phyloP scores from a whole-genome alignment of 2,113 vertebrate genomes.

The Cyprinus carpio region DNA sequence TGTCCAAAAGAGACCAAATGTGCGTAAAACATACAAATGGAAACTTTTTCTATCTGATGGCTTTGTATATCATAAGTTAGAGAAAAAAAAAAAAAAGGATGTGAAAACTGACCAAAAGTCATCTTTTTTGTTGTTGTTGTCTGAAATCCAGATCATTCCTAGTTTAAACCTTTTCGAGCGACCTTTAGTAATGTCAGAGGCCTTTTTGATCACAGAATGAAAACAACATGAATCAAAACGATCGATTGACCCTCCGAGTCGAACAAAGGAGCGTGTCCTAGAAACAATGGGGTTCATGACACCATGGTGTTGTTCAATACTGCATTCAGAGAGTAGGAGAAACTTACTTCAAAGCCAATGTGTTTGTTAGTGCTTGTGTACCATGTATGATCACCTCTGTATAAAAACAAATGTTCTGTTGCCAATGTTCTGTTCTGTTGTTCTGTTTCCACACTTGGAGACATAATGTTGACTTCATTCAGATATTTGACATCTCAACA shows the following conservation, averaged over 20 bases:
- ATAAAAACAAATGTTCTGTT: background rate
- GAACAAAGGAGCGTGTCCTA: conserved; percentile 54
- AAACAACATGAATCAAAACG: conserved; percentile 68
- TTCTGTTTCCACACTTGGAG: background rate
- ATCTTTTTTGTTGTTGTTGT: background rate
- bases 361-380: background rate
- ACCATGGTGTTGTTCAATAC: conserved; percentile 54
- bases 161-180: conserved; percentile 40
- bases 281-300: conserved; percentile 59
- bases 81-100: background rate
- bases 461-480: conserved; percentile 8
- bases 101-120: conserved; percentile 27
- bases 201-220: conserved; percentile 70
- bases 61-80: background rate
- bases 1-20: background rate
- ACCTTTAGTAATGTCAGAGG: conserved; percentile 68
- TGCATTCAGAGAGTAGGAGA: conserved; percentile 18
- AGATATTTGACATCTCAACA: background rate
- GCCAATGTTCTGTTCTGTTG: too few species aligned
- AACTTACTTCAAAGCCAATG: conserved; percentile 54
- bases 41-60: background rate
- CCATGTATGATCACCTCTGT: background rate
- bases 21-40: background rate
- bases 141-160: conserved; percentile 8
- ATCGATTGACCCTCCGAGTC: conserved; percentile 65